Evolutionary conservation across 30 jellyfish, hydroid and myxozoan genomes (phyloP).

Genomic region (Rhopilema esculentum): DNA sequence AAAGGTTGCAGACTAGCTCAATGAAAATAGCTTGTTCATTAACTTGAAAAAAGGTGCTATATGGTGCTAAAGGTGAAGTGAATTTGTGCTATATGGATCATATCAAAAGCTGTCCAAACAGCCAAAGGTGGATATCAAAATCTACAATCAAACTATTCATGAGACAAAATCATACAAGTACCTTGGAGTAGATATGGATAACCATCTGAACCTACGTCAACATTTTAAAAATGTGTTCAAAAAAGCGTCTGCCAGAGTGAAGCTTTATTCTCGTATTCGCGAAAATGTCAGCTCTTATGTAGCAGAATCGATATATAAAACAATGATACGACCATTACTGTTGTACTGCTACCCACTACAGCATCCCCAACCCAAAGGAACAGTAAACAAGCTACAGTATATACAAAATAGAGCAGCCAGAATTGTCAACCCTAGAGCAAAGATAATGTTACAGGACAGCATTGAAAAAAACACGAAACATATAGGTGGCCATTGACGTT

Average conservation of each 20-base stretch:
- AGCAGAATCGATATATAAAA: no score
- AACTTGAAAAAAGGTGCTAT: slow-evolving; percentile 41
- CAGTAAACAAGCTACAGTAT: slow-evolving; percentile 56
- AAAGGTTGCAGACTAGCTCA: slow-evolving; percentile 50
- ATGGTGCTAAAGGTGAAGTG: slow-evolving; percentile 34
- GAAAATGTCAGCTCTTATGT: slow-evolving; percentile 40
- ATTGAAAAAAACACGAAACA: no score
- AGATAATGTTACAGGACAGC: slow-evolving; percentile 29
- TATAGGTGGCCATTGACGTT: slow-evolving; percentile 53
- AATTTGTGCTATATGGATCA: slow-evolving; percentile 39
- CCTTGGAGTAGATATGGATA: slow-evolving; percentile 72
- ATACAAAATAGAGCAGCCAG: slow-evolving; percentile 62
- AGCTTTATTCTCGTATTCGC: slow-evolving; percentile 55
- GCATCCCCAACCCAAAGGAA: slow-evolving; percentile 60
- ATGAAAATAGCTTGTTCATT: slow-evolving; percentile 25
- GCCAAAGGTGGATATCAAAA: slow-evolving; percentile 37
- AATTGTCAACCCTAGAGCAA: no score
- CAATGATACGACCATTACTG: slow-evolving; percentile 73
- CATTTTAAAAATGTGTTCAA: slow-evolving; percentile 62
- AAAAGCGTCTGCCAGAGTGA: slow-evolving; percentile 54
- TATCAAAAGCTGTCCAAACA: slow-evolving; percentile 35
- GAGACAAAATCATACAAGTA: slow-evolving; percentile 50
- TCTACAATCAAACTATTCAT: slow-evolving; percentile 18
- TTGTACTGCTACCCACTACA: slow-evolving; percentile 69
- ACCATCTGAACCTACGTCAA: slow-evolving; percentile 61